These are phyloP conservation scores for Anniella stebbinsi DNA, from an alignment of 2,797 vertebrate species.

Conservation along the genomic window DNA sequence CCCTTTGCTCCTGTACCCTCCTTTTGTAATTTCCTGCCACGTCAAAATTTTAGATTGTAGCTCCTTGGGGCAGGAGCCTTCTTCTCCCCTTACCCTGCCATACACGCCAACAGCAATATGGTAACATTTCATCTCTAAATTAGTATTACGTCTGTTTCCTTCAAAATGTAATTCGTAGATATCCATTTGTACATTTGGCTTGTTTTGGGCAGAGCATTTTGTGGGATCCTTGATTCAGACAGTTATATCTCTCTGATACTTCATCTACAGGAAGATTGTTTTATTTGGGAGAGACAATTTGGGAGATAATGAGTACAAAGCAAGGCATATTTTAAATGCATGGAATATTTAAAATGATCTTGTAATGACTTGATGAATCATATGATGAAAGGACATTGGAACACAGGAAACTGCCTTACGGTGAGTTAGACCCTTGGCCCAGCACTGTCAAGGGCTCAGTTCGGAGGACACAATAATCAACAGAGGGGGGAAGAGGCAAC, in stretches of 20 bases:
- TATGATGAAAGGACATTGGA: not conserved
- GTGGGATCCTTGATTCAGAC: not conserved
- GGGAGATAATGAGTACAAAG: no score
- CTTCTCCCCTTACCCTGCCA: not conserved
- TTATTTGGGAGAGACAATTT: no score
- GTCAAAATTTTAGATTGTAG: not conserved
- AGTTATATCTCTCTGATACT: no score
- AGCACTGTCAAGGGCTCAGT: no score
- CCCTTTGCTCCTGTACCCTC: not conserved
- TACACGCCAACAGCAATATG: not conserved
- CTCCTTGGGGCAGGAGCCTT: not conserved
- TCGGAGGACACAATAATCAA: no score
- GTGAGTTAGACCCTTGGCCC: no score
- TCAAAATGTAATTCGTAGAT: not conserved
- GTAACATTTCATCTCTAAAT: not conserved
- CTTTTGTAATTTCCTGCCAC: not conserved
- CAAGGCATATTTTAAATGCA: not conserved
- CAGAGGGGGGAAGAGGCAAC: no score
- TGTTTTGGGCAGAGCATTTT: not conserved
- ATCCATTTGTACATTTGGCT: not conserved
- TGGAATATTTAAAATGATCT: no score
- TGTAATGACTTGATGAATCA: not conserved
- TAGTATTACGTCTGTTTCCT: not conserved
- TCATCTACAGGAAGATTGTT: not conserved
- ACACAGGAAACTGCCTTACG: no score